Evolutionary conservation across 2,888 invertebrate species (phyloP).

Genomic region (Melipona bicolor): DNA sequence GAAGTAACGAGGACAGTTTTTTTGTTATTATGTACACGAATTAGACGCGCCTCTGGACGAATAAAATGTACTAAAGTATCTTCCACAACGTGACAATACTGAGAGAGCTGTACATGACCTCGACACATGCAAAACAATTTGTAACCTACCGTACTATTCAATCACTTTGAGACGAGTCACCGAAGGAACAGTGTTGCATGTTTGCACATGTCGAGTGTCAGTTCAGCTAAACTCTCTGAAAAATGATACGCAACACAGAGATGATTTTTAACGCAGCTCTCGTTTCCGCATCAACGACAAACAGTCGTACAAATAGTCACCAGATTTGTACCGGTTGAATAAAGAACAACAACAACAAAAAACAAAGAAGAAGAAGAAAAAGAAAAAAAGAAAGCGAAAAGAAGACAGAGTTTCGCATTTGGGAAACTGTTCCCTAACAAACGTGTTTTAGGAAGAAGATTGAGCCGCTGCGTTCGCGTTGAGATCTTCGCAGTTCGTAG

Average conservation of each 20-base stretch:
- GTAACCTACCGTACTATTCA: constrained; percentile 33
- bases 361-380: constrained; percentile 12
- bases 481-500: constrained; percentile 68
- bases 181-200: constrained; percentile 16
- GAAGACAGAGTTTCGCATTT: background rate
- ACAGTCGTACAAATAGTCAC: constrained; percentile 20
- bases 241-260: constrained; percentile 9
- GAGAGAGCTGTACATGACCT: constrained; percentile 57
- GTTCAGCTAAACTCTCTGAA: background rate
- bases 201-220: constrained; percentile 10
- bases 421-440: background rate
- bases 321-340: background rate
- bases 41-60: constrained; percentile 14
- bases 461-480: constrained; percentile 70
- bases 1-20: constrained; percentile 28
- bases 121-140: constrained; percentile 32
- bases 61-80: constrained; percentile 43
- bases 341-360: background rate
- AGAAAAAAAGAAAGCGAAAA: background rate
- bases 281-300: constrained; percentile 2
- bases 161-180: constrained; percentile 31
- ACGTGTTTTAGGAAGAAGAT: constrained; percentile 64
- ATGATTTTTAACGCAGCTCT: constrained; percentile 5
- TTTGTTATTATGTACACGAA: constrained; percentile 39
- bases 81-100: constrained; percentile 33